Evolutionary conservation across 2,888 invertebrate species (phyloP), one percentile per base, ranked within the genome.

Genomic region (Microctonus hyperodae): DNA sequence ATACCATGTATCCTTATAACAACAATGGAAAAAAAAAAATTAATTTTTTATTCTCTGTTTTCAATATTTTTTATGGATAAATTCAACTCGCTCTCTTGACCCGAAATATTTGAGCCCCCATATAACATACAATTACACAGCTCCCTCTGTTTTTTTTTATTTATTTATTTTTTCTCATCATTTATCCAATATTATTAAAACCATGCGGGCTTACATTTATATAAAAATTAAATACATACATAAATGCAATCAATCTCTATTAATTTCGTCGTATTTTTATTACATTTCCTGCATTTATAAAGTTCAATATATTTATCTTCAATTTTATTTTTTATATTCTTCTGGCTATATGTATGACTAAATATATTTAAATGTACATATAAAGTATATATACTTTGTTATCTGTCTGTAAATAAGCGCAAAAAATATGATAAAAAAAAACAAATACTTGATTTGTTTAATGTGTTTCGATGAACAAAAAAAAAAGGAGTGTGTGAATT

Each of bases 221-320:
- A 16, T 20, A 56, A n/a, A n/a, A n/a, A n/a, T n/a, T 37, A n/a
- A 37, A 51, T 51, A 22, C 28, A 50, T 48, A 50, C 23, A n/a
- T n/a, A n/a, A n/a, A 22, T 31, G 31, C 48, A 61, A 64, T 65
- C 53, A 65, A 65, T 61, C 60, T 65, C 48, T 55, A 65, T 65
- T 55, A 53, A 59, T 40, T 55, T 60, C 28, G 31, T 37, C 35
- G 40, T 57, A 60, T 53, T 10, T 28, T 33, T 31, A n/a, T 53
- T 53, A 25, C 31, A 55, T 60, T 28, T 44, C 25, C 16, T 28
- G 11, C 25, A 40, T n/a, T n/a, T n/a, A n/a, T 63, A 6, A 23
- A 20, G 40, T 44, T n/a, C n/a, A n/a, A n/a, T n/a, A n/a, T n/a
- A n/a, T n/a, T n/a, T n/a, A n/a, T n/a, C n/a, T n/a, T n/a, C n/a